These are phyloP conservation scores for Acinonyx jubatus DNA, from an alignment of 2,113 vertebrate species.

Conservation along the genomic window DNA sequence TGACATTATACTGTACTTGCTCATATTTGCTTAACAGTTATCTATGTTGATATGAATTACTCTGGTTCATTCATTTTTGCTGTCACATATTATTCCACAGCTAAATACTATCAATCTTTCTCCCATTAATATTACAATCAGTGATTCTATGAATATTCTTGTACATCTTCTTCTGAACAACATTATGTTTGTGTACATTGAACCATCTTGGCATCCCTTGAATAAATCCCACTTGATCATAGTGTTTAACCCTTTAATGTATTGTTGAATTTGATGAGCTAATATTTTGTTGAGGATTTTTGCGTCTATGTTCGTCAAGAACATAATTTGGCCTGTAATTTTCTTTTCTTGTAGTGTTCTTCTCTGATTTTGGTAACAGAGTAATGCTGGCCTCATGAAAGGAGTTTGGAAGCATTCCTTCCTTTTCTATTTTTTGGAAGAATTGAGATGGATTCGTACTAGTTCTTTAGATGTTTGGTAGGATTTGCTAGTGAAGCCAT, in stretches of 20 bases:
- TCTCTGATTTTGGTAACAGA: not conserved
- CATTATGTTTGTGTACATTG: not conserved
- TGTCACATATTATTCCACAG: not conserved
- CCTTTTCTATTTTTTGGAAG: no score
- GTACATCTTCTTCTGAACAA: not conserved
- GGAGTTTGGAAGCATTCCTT: not conserved
- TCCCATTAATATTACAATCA: not conserved
- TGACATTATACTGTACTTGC: not conserved
- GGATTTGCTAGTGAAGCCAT: not conserved
- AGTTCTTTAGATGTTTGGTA: not conserved
- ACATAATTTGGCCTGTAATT: not conserved
- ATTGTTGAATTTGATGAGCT: not conserved
- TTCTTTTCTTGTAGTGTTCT: not conserved
- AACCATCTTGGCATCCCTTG: not conserved
- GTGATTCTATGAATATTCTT: not conserved
- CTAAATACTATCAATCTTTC: not conserved
- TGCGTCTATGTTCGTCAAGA: not conserved
- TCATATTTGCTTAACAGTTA: not conserved
- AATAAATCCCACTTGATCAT: not conserved
- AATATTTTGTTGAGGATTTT: not conserved
- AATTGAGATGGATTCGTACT: not conserved
- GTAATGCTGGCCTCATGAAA: not conserved
- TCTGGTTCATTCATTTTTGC: not conserved
- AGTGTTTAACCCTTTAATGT: not conserved
- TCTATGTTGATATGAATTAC: not conserved